Base-by-base conservation (phyloP, 2,888 invertebrate species). In the Tortrix viridana region DNA sequence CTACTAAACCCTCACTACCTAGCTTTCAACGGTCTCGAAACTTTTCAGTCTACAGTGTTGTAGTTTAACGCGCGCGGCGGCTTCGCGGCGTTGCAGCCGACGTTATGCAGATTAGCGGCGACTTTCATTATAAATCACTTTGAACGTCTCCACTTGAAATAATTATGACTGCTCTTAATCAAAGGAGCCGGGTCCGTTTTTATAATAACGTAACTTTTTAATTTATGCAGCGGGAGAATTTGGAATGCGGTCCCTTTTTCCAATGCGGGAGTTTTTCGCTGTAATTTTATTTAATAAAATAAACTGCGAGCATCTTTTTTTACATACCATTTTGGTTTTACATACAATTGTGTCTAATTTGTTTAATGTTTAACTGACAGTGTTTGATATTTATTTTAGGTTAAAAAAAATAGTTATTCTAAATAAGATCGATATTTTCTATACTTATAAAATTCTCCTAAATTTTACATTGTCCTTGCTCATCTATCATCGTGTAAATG, bases 81-180 rank as follows among this genome's bases (percentile, higher is more conserved):
- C 38, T 22, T 18, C 16, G 46, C 23, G 22, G 22, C 23, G 20
- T 32, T 7, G 47, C 41, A 9, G 38, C 18, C 43, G 53, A 68
- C 71, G 75, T 74, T 81, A 84, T 82, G 79, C 76, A 82, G 79
- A 84, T 80, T 69, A 73, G 70, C 62, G 62, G 60, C 65, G 74
- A 75, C 69, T 76, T 74, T 68, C 57, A 65, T 69, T 69, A 71
- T 82, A 80, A 84, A 83, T 85, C 84, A 80, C 69, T 63, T 67
- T 65, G 65, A 73, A 67, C 71, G 79, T 73, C 74, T 62, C 66
- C 73, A 66, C 74, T 74, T 74, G 72, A 77, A 80, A 79, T 79
- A 80, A 81, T 81, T 79, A 77, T 71, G 71, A 68, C 67, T 70
- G 74, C 71, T 70, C 75, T 79, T 77, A 74, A 79, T 78, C 71